Conservation (phyloP, 2,797 vertebrate genomes). For the Heteromormyrus szaboi region DNA sequence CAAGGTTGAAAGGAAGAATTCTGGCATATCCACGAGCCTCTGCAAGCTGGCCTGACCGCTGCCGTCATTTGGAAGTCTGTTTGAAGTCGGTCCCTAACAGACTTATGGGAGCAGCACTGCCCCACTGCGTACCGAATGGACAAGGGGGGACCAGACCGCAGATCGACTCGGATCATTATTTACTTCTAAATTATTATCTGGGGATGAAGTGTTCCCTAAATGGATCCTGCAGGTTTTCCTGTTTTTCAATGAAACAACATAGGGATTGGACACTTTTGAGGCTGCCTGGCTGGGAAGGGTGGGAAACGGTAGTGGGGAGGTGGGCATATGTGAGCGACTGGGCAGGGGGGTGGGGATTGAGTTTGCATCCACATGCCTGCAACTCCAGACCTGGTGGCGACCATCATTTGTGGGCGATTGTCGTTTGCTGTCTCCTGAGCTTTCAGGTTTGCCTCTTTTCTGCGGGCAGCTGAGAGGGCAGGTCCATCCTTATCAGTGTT, state of each 20-base stretch:
- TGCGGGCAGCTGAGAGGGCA: background rate
- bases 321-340: background rate
- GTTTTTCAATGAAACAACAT: background rate
- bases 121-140: background rate
- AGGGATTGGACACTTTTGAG: background rate
- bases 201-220: background rate
- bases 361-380: background rate
- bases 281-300: background rate
- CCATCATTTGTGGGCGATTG: background rate
- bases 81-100: conserved; percentile 70
- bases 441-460: background rate
- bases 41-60: conserved; percentile 46
- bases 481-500: background rate
- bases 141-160: background rate
- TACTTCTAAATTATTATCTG: background rate
- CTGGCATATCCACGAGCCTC: background rate
- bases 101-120: conserved; percentile 41
- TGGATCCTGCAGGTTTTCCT: background rate
- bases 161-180: background rate
- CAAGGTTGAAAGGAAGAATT: background rate
- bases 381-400: background rate
- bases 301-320: background rate
- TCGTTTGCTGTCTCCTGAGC: background rate
- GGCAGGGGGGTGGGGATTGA: background rate
- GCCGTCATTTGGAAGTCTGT: conserved; percentile 72